Evolutionary conservation across 1,140 invertebrate genomes (phyloP).

Genomic region (Polyergus mexicanus): DNA sequence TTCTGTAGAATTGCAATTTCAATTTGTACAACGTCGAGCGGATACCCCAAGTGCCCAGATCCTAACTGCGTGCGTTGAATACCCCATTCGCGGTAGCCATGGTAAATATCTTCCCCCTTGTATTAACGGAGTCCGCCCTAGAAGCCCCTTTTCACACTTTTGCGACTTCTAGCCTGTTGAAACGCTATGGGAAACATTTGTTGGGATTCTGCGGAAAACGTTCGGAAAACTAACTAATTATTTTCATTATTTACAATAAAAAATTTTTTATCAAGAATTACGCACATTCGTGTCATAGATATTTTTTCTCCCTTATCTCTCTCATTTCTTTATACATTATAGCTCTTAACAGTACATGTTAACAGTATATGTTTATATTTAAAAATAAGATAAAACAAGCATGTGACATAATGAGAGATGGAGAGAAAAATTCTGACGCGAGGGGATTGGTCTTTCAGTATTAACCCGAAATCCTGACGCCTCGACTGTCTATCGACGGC

Average conservation of each 20-base stretch:
- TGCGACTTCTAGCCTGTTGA: slow-evolving; percentile 76
- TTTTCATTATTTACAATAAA: neutral
- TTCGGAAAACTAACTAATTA: slow-evolving; percentile 3
- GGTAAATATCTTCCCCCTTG: slow-evolving; percentile 60
- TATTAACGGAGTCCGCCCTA: slow-evolving; percentile 60
- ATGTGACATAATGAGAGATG: neutral
- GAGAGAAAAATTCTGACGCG: neutral
- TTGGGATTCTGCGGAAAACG: neutral
- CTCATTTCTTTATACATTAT: neutral
- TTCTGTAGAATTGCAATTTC: slow-evolving; percentile 26
- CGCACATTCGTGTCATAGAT: no score
- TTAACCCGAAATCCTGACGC: slow-evolving; percentile 5
- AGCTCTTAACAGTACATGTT: neutral
- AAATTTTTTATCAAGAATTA: neutral
- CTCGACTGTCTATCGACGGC: slow-evolving; percentile 1
- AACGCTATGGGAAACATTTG: slow-evolving; percentile 56
- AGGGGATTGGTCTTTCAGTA: slow-evolving; percentile 8
- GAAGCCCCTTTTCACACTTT: slow-evolving; percentile 78
- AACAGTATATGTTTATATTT: neutral
- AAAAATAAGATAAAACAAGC: slow-evolving; percentile 5
- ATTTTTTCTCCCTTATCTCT: neutral
- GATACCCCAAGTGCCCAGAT: slow-evolving; percentile 36
- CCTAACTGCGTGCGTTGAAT: slow-evolving; percentile 67
- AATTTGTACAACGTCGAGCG: slow-evolving; percentile 31
- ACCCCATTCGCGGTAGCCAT: slow-evolving; percentile 59